These are phyloP conservation scores for Chascanopsetta lugubris DNA, from an alignment of 2,113 vertebrate genomes.

Conservation along the genomic window DNA sequence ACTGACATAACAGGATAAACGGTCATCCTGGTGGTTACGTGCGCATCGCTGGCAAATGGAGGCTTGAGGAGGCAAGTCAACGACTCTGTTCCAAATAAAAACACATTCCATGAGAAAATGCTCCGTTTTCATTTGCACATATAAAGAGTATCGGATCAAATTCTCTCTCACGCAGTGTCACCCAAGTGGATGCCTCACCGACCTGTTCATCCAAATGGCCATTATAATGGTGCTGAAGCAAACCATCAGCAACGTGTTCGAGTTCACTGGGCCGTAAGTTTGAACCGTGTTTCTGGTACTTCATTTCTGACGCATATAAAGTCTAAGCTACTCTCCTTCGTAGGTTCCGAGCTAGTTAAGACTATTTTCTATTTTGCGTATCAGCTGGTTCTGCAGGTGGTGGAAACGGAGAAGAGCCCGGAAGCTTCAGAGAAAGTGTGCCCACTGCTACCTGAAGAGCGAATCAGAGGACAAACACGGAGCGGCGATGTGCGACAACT, in stretches of 20 bases:
- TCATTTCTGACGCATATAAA: background rate
- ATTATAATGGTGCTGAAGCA: conserved; percentile 93
- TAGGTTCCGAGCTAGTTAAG: background rate
- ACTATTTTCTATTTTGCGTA: conserved; percentile 7
- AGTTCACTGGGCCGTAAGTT: conserved; percentile 90
- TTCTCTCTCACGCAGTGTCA: conserved; percentile 84
- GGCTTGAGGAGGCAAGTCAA: conserved; percentile 90
- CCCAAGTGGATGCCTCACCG: conserved; percentile 94
- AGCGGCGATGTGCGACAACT: conserved; percentile 74
- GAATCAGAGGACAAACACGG: conserved; percentile 53
- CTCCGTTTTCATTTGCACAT: background rate
- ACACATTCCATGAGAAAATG: background rate
- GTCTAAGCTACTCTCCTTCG: background rate
- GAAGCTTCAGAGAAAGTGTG: conserved; percentile 78
- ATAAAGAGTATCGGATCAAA: background rate
- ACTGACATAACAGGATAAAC: conserved; percentile 85
- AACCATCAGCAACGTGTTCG: conserved; percentile 88
- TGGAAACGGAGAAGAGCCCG: conserved; percentile 51
- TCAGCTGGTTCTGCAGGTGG: conserved; percentile 79
- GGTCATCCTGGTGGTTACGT: conserved; percentile 90
- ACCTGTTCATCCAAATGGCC: conserved; percentile 97
- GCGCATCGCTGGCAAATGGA: conserved; percentile 89
- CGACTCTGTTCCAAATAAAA: background rate
- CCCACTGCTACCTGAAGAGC: conserved; percentile 78
- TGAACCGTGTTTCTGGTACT: background rate